These are phyloP conservation scores for Brachypterus glaber DNA, from an alignment of 2,888 invertebrate species.

Conservation along the genomic window DNA sequence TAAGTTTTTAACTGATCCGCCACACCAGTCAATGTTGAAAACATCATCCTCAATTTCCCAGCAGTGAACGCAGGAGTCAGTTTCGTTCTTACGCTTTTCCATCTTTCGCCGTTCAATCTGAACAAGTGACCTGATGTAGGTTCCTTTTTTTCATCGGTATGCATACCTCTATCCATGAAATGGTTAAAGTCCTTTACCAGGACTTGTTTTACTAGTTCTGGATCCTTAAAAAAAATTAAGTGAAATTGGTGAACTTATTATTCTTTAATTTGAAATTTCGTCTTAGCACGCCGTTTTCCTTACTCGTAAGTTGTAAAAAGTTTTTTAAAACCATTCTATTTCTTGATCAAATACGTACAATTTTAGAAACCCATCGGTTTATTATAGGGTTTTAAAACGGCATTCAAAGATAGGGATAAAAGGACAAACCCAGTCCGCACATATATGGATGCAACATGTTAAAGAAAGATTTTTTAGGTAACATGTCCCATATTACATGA, in stretches of 20 bases:
- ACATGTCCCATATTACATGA: no score
- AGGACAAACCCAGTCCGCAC: no score
- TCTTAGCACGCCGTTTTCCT: no score
- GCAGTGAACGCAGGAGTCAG: constrained; percentile 53
- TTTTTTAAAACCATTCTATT: no score
- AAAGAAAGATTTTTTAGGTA: no score
- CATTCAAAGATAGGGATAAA: no score
- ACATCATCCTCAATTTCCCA: constrained; percentile 53
- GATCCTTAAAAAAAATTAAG: constrained; percentile 18
- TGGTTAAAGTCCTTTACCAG: constrained; percentile 30
- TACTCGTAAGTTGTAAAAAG: no score
- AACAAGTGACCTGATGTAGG: constrained; percentile 48
- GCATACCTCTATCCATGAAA: constrained; percentile 46
- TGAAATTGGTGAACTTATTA: not conserved
- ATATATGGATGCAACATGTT: no score
- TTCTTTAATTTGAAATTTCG: no score
- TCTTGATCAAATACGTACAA: no score
- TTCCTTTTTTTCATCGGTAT: constrained; percentile 47
- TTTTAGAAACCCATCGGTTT: no score
- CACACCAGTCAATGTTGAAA: constrained; percentile 27
- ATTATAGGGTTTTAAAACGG: no score
- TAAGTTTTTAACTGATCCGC: constrained; percentile 5
- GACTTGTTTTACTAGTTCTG: constrained; percentile 28
- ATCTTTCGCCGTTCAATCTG: constrained; percentile 43
- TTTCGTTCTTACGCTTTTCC: constrained; percentile 50